Base-by-base conservation (phyloP, 2,113 vertebrate species). In the Uropsilus gracilis region DNA sequence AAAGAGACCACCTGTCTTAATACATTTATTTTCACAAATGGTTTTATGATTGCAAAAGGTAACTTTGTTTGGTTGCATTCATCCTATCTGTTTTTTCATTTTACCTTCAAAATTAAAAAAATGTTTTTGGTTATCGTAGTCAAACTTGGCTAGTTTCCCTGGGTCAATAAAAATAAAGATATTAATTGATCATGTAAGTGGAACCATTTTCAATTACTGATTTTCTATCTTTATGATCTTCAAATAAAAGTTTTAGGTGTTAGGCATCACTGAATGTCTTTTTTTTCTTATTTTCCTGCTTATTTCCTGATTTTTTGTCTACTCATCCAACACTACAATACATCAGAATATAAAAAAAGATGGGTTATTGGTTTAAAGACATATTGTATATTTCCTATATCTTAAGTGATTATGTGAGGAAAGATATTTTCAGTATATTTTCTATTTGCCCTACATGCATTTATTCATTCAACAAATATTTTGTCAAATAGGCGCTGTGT, bases 41-140 rank as follows among this genome's bases (percentile, higher is more conserved):
- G 18, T 28, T 76, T 66, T 75, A 46, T 85, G 68, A 92, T 88
- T 76, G 68, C 5, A 95, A 68, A 75, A 71, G 71, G 50, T 94
- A 96, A 76, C 92, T 68, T 81, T 90, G 3, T 68, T 81, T 90
- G 3, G 34, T 82, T 81, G 5, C 0, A 66, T 81, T 20, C 14
- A 68, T 57, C 13, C 30, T n/a, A 88, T 5, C 16, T n/a, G 17
- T 39, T 48, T 48, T 42, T 71, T 34, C 16, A 66, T 24, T 44
- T 75, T 53, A 84, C 13, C 32, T 69, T 66, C 8, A 64, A 89
- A 61, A 81, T 64, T 73, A 64, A 71, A 12, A 84, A 81, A 55
- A 34, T 34, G 1, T 86, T 83, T 80, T 30, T 46, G 53, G 32
- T 10, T 63, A 28, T 68, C 34, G 80, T 66, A 69, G 26, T 2